A percentile compares a stretch with the other conserved stretches of the same genome.
phyloP scores from a whole-genome alignment of 1,140 invertebrate genomes.

The Heliconius hermathena region DNA sequence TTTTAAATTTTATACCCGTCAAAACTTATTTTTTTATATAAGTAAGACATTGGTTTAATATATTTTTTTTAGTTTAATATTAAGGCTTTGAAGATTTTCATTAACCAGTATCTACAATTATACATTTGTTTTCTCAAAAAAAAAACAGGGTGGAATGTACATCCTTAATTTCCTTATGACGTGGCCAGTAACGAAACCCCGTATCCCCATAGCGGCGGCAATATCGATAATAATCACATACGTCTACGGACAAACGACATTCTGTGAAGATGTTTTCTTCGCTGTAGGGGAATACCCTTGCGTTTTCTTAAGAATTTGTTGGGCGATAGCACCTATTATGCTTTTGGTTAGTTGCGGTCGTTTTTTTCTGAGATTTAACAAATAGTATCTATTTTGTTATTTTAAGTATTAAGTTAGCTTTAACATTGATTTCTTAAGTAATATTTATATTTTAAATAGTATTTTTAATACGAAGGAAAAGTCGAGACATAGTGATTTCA shows the following conservation, averaged over 20 bases:
- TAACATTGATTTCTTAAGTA: too few species aligned
- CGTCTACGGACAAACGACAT: slow-evolving; percentile 64
- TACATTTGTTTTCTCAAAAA: neutral
- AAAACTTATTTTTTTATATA: too few species aligned
- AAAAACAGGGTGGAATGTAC: slow-evolving; percentile 60
- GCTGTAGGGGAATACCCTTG: slow-evolving; percentile 67
- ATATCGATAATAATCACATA: slow-evolving; percentile 54
- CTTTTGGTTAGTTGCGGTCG: slow-evolving; percentile 49
- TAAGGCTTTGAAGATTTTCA: too few species aligned
- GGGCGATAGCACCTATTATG: slow-evolving; percentile 59
- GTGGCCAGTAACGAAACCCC: slow-evolving; percentile 59
- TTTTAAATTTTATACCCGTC: neutral
- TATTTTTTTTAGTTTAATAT: too few species aligned
- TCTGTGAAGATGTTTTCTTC: slow-evolving; percentile 68
- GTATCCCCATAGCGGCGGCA: slow-evolving; percentile 48
- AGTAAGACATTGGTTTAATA: too few species aligned
- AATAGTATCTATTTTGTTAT: too few species aligned
- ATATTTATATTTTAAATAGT: too few species aligned
- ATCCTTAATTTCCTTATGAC: slow-evolving; percentile 64
- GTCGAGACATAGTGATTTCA: too few species aligned
- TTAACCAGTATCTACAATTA: neutral
- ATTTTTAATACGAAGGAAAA: too few species aligned
- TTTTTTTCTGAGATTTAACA: too few species aligned
- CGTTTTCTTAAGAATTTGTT: slow-evolving; percentile 65
- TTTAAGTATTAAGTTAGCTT: too few species aligned